Evolutionary conservation across 2,888 invertebrate species (phyloP).

Genomic region (Gryllus longicercus): DNA sequence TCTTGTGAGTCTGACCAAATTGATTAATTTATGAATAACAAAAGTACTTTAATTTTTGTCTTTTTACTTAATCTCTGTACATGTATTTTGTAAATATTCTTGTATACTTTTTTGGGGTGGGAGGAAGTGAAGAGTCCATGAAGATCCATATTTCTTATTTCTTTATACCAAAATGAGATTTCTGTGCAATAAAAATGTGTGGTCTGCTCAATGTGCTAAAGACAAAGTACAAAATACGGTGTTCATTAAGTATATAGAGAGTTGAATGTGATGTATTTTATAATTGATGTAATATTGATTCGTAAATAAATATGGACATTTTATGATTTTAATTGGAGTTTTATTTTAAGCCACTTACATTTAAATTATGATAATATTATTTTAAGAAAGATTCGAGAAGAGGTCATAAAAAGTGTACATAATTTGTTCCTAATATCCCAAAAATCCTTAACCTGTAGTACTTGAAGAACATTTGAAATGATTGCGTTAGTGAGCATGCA

Average conservation of each 20-base stretch:
- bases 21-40: constrained; percentile 19
- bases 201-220: background rate
- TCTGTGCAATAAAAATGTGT: constrained; percentile 11
- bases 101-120: background rate
- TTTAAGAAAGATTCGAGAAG: no score
- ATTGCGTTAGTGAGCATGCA: no score
- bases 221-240: background rate
- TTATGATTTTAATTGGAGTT: no score
- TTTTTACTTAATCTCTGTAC: background rate
- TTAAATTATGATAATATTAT: no score
- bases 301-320: background rate
- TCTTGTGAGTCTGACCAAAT: background rate
- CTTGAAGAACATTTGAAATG: no score
- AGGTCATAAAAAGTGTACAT: no score
- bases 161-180: no score
- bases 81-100: constrained; percentile 20
- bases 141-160: no score
- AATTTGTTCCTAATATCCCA: no score
- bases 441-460: no score
- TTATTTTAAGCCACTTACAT: no score
- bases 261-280: background rate
- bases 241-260: background rate
- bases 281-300: background rate
- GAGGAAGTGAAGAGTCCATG: background rate
- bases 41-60: background rate